phyloP scores from a whole-genome alignment of 2,888 invertebrate genomes.

The Drosophila niveifrons region DNA sequence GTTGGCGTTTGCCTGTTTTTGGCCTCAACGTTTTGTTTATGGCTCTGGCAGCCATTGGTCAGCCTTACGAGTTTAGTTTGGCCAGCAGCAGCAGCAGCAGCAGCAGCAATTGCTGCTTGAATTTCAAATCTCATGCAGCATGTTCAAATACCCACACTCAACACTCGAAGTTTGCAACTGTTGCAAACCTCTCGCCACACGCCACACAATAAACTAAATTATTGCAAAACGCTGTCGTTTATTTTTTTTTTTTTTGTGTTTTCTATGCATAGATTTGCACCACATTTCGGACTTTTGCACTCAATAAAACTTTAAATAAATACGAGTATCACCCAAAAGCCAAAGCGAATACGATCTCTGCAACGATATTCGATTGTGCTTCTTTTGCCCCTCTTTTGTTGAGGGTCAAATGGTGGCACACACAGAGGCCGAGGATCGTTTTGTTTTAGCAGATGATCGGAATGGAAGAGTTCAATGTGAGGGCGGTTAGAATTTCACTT shows the following conservation, averaged over 20 bases:
- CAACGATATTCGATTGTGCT: constrained; percentile 27
- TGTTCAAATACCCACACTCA: constrained; percentile 54
- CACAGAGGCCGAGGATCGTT: constrained; percentile 12
- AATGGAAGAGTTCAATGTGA: neutral
- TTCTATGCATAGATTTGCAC: constrained; percentile 73
- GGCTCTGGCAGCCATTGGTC: constrained; percentile 76
- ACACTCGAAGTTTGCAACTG: constrained; percentile 4
- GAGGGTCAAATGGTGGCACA: constrained; percentile 23
- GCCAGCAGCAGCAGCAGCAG: constrained; percentile 13
- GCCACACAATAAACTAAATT: constrained; percentile 69
- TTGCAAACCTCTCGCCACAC: constrained; percentile 36
- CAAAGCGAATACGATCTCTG: constrained; percentile 43
- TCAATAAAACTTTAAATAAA: constrained; percentile 70
- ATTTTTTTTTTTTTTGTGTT: too few relatives aligned
- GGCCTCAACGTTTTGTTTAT: constrained; percentile 75
- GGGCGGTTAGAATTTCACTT: constrained; percentile 1
- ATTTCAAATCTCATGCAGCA: constrained; percentile 70
- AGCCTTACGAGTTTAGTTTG: constrained; percentile 42
- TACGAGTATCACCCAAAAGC: constrained; percentile 11
- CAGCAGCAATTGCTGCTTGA: constrained; percentile 64
- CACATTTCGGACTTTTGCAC: constrained; percentile 70
- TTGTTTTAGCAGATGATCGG: constrained; percentile 10
- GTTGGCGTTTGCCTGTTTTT: constrained; percentile 49
- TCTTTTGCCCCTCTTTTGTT: constrained; percentile 7
- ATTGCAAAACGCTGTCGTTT: constrained; percentile 66